Base-by-base conservation (phyloP, 2,113 vertebrate genomes). In the Neogobius melanostomus region DNA sequence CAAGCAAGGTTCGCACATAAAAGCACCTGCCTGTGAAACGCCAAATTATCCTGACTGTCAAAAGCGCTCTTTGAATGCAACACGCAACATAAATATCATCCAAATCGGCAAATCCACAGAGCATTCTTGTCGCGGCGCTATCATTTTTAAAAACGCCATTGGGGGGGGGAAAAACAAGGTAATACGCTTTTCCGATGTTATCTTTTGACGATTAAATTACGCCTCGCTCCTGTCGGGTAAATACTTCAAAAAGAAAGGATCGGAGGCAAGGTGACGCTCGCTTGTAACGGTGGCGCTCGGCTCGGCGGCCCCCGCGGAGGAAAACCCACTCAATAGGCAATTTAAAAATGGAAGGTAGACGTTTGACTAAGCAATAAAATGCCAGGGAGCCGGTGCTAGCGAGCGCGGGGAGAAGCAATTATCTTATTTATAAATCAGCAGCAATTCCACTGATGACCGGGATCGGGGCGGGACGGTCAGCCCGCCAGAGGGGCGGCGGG, bases 361-460 rank as follows among this genome's bases (percentile, higher is more conserved):
- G 94, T 96, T 96, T 96, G 95, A 96, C 94, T 94, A 94, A 95
- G 96, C 94, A 95, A 96, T 97, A 96, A 96, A 98, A 94, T 80
- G 90, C 91, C 68, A 59, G 14, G 91, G 92, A 92, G 93, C 94
- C 72, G 66, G 49, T 21, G 57, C 68, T 21, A n/a, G 57, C 28
- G 53, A 63, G 59, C 28, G 28, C 28, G 28, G 28, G 28, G 28
- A 36, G 50, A 28, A 28, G 49, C 95, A 95, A 95, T 97, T 96
- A 97, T 94, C 94, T 94, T 95, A 95, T 97, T 97, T 97, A 96
- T 95, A 96, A 96, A 96, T 96, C 95, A 96, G 94, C 95, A 84
- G 93, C 92, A 94, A 95, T 95, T 95, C 92, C 92, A 93, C 94
- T 95, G 94, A 96, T 95, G 95, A 95, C 91, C 95, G 94, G 28